phyloP scores from a whole-genome alignment of 2,797 vertebrate species.

The Sandelia bainsii region DNA sequence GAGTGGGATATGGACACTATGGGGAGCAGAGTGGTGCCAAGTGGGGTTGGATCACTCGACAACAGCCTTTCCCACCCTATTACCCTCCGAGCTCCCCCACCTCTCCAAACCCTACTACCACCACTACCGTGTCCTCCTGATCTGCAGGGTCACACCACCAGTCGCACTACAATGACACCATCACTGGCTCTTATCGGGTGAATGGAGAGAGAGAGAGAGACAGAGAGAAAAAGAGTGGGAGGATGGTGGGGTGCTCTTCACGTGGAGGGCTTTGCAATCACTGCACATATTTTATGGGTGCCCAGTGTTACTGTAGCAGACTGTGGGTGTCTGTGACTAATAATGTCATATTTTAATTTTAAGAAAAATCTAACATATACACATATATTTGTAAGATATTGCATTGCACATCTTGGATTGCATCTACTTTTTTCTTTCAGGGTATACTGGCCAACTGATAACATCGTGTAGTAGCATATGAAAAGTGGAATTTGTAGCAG shows the following conservation, averaged over 20 bases:
- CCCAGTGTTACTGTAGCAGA: conserved; percentile 40
- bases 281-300: conserved; percentile 62
- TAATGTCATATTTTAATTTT: conserved; percentile 20
- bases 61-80: conserved; percentile 81
- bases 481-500: conserved; percentile 8
- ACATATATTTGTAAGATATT: background rate
- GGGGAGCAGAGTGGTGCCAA: conserved; percentile 78
- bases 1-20: conserved; percentile 58
- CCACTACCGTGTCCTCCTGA: conserved; percentile 43
- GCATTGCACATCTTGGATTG: conserved; percentile 1
- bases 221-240: conserved; percentile 21
- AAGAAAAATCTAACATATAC: background rate
- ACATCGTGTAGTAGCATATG: background rate
- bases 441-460: background rate
- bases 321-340: conserved; percentile 37
- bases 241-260: conserved; percentile 61
- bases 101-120: conserved; percentile 46
- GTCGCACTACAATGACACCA: conserved; percentile 76
- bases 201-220: conserved; percentile 50
- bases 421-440: background rate
- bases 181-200: conserved; percentile 55
- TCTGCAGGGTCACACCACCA: conserved; percentile 71
- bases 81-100: conserved; percentile 69
- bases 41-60: conserved; percentile 83
- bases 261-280: conserved; percentile 68